Percentiles rank a stretch among this genome's conserved stretches.
phyloP scores from a whole-genome alignment of 2,113 vertebrate genomes.

The Dasyprocta punctata region DNA sequence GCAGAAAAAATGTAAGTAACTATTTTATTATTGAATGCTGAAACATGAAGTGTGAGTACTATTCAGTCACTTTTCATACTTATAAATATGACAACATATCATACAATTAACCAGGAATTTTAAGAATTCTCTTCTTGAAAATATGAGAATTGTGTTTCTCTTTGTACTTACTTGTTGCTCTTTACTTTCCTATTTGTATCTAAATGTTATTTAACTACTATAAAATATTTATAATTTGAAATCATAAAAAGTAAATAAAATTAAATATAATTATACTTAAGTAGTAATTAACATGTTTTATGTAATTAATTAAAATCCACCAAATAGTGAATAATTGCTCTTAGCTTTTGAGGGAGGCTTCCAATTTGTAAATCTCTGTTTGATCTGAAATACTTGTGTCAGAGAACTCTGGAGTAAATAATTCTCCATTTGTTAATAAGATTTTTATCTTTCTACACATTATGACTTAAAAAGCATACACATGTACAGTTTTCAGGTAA shows the following conservation, averaged over 20 bases:
- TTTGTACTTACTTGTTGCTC: background rate
- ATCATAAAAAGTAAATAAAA: background rate
- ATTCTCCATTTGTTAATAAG: background rate
- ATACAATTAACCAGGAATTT: constrained; percentile 7
- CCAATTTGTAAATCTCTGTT: background rate
- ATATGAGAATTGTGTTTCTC: background rate
- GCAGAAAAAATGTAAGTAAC: background rate
- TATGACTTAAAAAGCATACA: background rate
- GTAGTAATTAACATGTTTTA: background rate
- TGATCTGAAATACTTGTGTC: background rate
- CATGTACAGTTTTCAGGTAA: background rate
- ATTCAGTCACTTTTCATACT: background rate
- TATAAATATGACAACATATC: background rate
- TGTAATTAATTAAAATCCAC: background rate
- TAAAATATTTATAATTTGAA: background rate
- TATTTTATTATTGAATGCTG: constrained; percentile 13
- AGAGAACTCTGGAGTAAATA: background rate
- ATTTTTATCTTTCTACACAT: background rate
- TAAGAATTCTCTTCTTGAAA: background rate
- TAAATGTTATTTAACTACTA: background rate
- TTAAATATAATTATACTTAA: background rate
- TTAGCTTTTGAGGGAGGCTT: background rate
- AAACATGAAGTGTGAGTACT: background rate
- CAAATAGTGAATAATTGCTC: background rate
- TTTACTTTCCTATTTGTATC: background rate